phyloP scores from a whole-genome alignment of 1,140 invertebrate genomes.

The Drosophila eugracilis region DNA sequence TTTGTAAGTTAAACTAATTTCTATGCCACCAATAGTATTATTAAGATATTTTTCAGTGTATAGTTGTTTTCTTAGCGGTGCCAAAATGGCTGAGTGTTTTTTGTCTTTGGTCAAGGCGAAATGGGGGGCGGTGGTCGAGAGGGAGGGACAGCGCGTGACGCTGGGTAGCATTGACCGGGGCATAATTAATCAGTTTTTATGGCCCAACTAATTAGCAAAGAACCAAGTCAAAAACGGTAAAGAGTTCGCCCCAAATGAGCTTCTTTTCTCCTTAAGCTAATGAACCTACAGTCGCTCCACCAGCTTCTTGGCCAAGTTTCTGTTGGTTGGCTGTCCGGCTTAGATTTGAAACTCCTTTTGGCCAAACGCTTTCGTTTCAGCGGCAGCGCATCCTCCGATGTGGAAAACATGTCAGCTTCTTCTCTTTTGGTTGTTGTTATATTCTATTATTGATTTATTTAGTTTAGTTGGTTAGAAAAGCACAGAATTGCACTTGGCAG shows the following conservation, averaged over 20 bases:
- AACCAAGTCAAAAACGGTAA: slow-evolving; percentile 28
- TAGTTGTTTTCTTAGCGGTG: slow-evolving; percentile 30
- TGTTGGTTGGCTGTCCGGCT: slow-evolving; percentile 35
- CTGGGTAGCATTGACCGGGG: slow-evolving; percentile 68
- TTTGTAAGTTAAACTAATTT: neutral
- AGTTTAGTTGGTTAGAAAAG: slow-evolving; percentile 39
- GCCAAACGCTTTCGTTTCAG: slow-evolving; percentile 36
- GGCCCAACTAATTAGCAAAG: slow-evolving; percentile 60
- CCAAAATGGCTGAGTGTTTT: slow-evolving; percentile 57
- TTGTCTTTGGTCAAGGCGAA: slow-evolving; percentile 43
- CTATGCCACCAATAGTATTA: neutral
- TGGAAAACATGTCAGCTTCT: slow-evolving; percentile 57
- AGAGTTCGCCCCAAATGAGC: slow-evolving; percentile 24
- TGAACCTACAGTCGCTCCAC: slow-evolving; percentile 77
- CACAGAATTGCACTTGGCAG: slow-evolving; percentile 51
- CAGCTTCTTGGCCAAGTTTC: too few relatives aligned
- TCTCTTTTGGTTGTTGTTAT: slow-evolving; percentile 3
- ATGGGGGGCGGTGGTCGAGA: slow-evolving; percentile 10
- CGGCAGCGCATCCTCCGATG: slow-evolving; percentile 58
- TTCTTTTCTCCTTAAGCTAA: slow-evolving; percentile 37
- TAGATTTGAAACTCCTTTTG: slow-evolving; percentile 44
- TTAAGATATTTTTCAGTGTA: slow-evolving; percentile 15
- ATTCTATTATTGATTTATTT: slow-evolving; percentile 51
- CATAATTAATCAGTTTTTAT: slow-evolving; percentile 77
- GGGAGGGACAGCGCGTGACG: slow-evolving; percentile 43